phyloP scores from a whole-genome alignment of 2,888 invertebrate genomes.

The Lasioglossum leucozonium region DNA sequence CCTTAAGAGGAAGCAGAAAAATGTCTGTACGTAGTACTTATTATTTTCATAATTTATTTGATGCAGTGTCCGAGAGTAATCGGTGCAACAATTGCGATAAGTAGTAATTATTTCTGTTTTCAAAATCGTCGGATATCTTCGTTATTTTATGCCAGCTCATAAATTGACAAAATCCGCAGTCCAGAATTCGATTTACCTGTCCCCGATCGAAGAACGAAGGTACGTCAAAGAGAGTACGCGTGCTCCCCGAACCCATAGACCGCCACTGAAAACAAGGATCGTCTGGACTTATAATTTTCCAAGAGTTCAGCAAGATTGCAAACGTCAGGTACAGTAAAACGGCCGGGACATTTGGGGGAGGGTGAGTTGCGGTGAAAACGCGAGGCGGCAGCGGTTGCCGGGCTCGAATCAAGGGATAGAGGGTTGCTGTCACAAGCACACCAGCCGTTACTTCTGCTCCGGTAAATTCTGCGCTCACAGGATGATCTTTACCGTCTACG shows the following conservation, averaged over 20 bases:
- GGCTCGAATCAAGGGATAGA: conserved; percentile 79
- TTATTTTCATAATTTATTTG: no score
- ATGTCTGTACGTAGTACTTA: no score
- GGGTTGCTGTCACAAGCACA: conserved; percentile 78
- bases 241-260: neutral
- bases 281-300: conserved; percentile 82
- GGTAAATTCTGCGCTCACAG: conserved; percentile 74
- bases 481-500: conserved; percentile 76
- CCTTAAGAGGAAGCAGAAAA: no score
- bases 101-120: no score
- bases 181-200: neutral
- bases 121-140: no score
- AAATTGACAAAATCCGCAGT: neutral
- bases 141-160: neutral
- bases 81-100: no score
- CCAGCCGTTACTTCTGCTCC: conserved; percentile 76
- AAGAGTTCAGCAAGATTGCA: conserved; percentile 80
- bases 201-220: neutral
- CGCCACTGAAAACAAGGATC: conserved; percentile 19
- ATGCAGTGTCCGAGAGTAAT: no score
- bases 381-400: conserved; percentile 78
- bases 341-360: conserved; percentile 66
- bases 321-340: conserved; percentile 81
- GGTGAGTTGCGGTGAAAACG: conserved; percentile 79
- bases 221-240: neutral